These are phyloP conservation scores for Deladenus siricidicola DNA, from an alignment of 2,888 invertebrate species.

Conservation along the genomic window DNA sequence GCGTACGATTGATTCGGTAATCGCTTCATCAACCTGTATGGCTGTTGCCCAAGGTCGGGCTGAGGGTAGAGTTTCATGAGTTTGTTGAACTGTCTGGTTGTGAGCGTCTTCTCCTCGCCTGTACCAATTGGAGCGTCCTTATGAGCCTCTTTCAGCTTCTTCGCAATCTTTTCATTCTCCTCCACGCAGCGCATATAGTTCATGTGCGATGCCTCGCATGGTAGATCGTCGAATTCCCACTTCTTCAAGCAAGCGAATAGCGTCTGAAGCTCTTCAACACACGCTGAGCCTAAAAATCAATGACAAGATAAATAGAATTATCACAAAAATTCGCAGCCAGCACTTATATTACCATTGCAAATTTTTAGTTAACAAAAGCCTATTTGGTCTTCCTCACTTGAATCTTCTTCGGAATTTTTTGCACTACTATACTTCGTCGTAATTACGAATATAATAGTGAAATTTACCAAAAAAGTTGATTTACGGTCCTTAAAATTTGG, in stretches of 20 bases:
- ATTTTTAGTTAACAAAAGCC: too few species aligned
- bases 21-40: slow-evolving; percentile 39
- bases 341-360: not conserved
- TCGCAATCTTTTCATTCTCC: slow-evolving; percentile 32
- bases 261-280: slow-evolving; percentile 49
- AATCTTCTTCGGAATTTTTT: too few species aligned
- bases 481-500: too few species aligned
- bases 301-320: not conserved
- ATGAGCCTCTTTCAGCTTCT: slow-evolving; percentile 36
- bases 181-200: slow-evolving; percentile 44
- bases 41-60: slow-evolving; percentile 18
- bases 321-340: not conserved
- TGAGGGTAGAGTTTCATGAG: slow-evolving; percentile 47
- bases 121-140: slow-evolving; percentile 42
- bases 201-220: slow-evolving; percentile 40
- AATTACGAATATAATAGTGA: too few species aligned
- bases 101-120: slow-evolving; percentile 20
- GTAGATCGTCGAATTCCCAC: slow-evolving; percentile 51
- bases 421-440: too few species aligned
- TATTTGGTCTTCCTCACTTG: too few species aligned
- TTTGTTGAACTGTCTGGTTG: slow-evolving; percentile 37
- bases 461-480: too few species aligned
- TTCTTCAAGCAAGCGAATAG: slow-evolving; percentile 50
- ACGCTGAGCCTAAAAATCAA: slow-evolving; percentile 41
- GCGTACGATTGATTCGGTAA: slow-evolving; percentile 44